Evolutionary conservation across 1,140 invertebrate species (phyloP).

Genomic region (Hyposmocoma kahamanoa): DNA sequence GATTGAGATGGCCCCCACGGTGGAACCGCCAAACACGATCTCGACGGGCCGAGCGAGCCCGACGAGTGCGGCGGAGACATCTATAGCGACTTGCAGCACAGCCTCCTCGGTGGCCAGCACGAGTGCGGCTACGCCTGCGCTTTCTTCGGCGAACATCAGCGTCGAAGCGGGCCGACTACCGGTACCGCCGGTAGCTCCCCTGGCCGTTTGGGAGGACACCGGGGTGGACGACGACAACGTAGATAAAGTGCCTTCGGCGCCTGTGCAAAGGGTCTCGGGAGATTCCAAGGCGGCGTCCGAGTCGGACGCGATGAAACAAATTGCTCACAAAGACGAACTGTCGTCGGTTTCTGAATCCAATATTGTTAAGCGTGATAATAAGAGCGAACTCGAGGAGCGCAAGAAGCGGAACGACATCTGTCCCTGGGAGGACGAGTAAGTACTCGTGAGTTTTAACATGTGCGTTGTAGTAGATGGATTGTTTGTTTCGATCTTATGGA

Average conservation of each 20-base stretch:
- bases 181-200: conserved; percentile 73
- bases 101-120: background rate
- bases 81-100: too few species aligned
- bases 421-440: conserved; percentile 93
- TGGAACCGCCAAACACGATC: background rate
- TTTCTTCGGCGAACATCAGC: conserved; percentile 22
- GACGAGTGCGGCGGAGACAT: conserved; percentile 6
- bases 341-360: conserved; percentile 53
- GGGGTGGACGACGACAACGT: conserved; percentile 76
- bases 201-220: conserved; percentile 78
- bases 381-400: conserved; percentile 53
- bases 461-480: conserved; percentile 9
- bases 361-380: conserved; percentile 66
- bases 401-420: conserved; percentile 85
- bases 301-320: conserved; percentile 41
- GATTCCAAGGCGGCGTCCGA: conserved; percentile 41
- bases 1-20: background rate
- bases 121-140: conserved; percentile 2
- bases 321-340: conserved; percentile 54
- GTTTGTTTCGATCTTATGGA: background rate
- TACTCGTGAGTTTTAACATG: conserved; percentile 46
- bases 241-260: conserved; percentile 61
- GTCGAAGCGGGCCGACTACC: conserved; percentile 29
- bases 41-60: background rate
- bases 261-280: conserved; percentile 42